Evolutionary conservation across 2,113 vertebrate species (phyloP).

Genomic region (Cryptomyrus ogoouensis): DNA sequence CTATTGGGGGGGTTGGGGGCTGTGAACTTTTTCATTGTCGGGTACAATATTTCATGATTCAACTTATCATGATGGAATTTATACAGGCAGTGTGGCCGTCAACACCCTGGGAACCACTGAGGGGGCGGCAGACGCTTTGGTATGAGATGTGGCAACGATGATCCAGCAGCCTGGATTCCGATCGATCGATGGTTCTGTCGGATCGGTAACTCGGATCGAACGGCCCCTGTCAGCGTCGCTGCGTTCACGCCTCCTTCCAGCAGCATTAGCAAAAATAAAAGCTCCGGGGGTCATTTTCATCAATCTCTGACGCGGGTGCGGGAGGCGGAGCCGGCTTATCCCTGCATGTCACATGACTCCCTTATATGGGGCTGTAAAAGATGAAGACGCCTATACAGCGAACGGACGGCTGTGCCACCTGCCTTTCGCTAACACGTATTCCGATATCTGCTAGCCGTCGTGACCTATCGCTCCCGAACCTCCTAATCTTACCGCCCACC

Average conservation of each 20-base stretch:
- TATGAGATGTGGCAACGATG: conserved; percentile 92
- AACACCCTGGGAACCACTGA: conserved; percentile 33
- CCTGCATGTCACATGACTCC: not conserved
- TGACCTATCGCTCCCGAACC: conserved; percentile 23
- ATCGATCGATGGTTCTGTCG: conserved; percentile 96
- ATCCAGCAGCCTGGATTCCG: conserved; percentile 95
- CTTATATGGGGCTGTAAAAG: conserved; percentile 59
- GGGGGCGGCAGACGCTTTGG: conserved; percentile 87
- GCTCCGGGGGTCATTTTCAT: conserved; percentile 86
- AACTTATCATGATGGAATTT: not conserved
- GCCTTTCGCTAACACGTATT: conserved; percentile 34
- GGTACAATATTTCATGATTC: not conserved
- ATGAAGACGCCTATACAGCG: conserved; percentile 46
- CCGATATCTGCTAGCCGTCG: conserved; percentile 35
- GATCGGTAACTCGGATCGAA: conserved; percentile 98
- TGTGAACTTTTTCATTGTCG: not conserved
- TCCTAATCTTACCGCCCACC: conserved; percentile 39
- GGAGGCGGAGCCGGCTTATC: not conserved
- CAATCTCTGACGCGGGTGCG: conserved; percentile 66
- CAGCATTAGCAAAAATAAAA: conserved; percentile 85
- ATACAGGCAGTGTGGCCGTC: not conserved
- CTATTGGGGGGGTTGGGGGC: not conserved
- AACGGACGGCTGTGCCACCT: conserved; percentile 33
- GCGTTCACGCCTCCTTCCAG: conserved; percentile 60
- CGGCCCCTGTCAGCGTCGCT: conserved; percentile 76